Percentiles rank a stretch among this genome's conserved stretches.
Evolutionary conservation across 2,797 vertebrate species (phyloP).

Genomic region (Numenius phaeopus): DNA sequence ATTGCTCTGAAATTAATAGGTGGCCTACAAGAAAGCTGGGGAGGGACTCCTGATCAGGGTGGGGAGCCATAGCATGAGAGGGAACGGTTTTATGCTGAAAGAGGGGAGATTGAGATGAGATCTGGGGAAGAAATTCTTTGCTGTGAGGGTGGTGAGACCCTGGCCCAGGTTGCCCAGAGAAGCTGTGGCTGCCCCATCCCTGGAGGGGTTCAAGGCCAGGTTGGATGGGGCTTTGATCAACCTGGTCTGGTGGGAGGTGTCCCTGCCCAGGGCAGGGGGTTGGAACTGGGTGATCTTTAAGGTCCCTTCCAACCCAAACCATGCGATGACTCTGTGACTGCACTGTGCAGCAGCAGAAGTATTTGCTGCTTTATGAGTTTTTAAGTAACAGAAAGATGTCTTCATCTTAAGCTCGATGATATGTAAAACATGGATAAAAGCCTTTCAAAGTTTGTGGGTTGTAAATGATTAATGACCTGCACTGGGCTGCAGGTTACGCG

Average conservation of each 20-base stretch:
- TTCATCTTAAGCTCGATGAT: neutral
- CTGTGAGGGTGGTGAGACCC: too few relatives aligned
- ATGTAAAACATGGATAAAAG: neutral
- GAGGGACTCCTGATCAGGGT: neutral
- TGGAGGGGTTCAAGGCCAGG: neutral
- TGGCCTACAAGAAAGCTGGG: neutral
- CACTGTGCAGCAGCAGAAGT: rapidly evolving
- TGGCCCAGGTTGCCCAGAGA: neutral
- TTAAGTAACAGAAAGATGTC: neutral
- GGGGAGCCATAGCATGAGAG: neutral
- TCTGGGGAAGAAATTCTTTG: rapidly evolving
- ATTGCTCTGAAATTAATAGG: neutral
- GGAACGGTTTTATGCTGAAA: neutral
- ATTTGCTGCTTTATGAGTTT: neutral
- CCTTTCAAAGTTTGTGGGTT: neutral
- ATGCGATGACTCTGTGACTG: neutral
- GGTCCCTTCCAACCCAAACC: neutral
- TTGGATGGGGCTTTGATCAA: neutral
- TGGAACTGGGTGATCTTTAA: neutral
- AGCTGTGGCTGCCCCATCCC: neutral
- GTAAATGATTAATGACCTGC: neutral
- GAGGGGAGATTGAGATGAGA: neutral
- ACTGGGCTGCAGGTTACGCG: neutral
- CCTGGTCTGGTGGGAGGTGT: neutral
- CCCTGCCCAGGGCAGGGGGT: neutral